These are phyloP conservation scores for Synanthedon tipuliformis DNA, from an alignment of 2,888 invertebrate genomes.

Conservation along the genomic window DNA sequence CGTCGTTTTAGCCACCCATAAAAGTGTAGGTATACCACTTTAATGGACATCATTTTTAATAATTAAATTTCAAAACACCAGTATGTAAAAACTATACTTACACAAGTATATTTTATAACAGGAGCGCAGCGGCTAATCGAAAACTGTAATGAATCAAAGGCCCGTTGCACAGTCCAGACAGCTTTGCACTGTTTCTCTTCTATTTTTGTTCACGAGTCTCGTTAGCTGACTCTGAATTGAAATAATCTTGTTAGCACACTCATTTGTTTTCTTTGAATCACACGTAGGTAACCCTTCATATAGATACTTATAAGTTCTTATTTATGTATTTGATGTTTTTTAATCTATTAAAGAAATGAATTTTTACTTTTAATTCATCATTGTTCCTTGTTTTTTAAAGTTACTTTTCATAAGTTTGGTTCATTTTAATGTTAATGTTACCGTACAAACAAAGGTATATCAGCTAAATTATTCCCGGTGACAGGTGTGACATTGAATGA, in stretches of 20 bases:
- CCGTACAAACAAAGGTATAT: too few species aligned
- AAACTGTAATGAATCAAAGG: slow-evolving; percentile 68
- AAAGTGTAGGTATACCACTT: too few species aligned
- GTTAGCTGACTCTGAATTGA: slow-evolving; percentile 48
- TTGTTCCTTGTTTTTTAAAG: background rate
- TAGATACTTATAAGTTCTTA: too few species aligned
- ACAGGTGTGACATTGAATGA: too few species aligned
- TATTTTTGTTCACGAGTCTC: slow-evolving; percentile 44
- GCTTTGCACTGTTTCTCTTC: slow-evolving; percentile 33
- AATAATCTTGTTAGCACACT: slow-evolving; percentile 45
- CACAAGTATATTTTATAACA: slow-evolving; percentile 16
- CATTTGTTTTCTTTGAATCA: too few species aligned
- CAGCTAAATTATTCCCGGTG: too few species aligned
- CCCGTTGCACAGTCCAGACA: slow-evolving; percentile 45
- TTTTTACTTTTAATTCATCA: background rate
- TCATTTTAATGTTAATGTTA: too few species aligned
- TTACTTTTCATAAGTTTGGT: background rate
- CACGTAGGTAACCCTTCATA: too few species aligned
- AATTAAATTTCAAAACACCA: too few species aligned
- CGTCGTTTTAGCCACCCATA: too few species aligned
- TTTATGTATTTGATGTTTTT: too few species aligned
- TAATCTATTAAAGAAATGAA: background rate
- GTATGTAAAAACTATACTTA: background rate
- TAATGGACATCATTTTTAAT: too few species aligned
- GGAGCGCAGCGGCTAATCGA: slow-evolving; percentile 50